Evolutionary conservation across 1,140 invertebrate species (phyloP), one percentile per base, ranked within the genome.

Genomic region (Stegodyphus dumicola): DNA sequence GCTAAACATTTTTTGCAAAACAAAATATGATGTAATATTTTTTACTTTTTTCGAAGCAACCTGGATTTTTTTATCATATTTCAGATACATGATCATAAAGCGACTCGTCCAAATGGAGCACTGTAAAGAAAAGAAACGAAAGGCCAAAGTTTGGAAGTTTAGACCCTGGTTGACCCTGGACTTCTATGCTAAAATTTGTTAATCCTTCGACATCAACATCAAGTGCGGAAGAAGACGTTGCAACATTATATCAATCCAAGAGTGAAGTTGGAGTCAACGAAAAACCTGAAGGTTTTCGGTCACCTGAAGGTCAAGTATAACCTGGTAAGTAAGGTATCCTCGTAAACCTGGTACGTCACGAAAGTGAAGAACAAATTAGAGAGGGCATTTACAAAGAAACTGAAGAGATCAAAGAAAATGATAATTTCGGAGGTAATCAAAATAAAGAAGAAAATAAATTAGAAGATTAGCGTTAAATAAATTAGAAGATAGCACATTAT

Each of bases 391-490:
- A 69, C 17, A 5, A 13, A n/a, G 17, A 69, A 69, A 2, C 67
- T 69, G 17, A 69, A 18, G 67, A 69, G 17, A 9, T n/a, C 67
- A 69, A 69, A 18, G 13, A 69, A 69, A 69, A 69, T 69, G 1
- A 69, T n/a, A 69, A n/a, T 69, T 69, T 69, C 17, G 67, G 5
- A 69, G 67, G 17, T 69, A 69, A 69, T 69, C 17, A 69, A 2
- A 69, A 69, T 69, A 2, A n/a, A 18, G 67, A 69, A 69, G 67
- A 69, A 69, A 69, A 69, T 18, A 69, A 69, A 69, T 18, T 1
- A 33, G 33, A 33, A 33, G 33, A 33, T 33, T 33, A 33, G 33
- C 33, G 33, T 33, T 33, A 33, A 33, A 33, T 33, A 33, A 33
- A 33, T 33, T 69, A 18, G 67, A 69, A 69, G 17, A 69, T 17